Percentiles rank a stretch among this genome's conserved stretches.
These are phyloP conservation scores for Dendronephthya gigantea DNA, from an alignment of 64 coral and sea anemone species.

Conservation along the genomic window DNA sequence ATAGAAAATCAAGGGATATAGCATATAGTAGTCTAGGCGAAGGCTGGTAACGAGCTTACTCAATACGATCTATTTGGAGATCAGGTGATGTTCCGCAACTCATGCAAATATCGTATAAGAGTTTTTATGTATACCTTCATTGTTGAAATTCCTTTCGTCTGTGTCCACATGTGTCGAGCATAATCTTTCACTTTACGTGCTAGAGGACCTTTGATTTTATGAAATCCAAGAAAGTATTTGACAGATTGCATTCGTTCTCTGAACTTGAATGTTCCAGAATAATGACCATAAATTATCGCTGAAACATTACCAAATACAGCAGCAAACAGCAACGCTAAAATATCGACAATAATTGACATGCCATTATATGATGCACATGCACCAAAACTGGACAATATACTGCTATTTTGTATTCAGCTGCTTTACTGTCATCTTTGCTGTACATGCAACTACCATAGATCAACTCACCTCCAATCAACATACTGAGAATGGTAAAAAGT, in stretches of 20 bases:
- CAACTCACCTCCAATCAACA: slow-evolving; percentile 81
- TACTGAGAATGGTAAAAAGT: slow-evolving; percentile 77
- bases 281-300: slow-evolving; percentile 95
- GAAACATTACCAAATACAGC: slow-evolving; percentile 96
- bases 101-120: neutral
- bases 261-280: slow-evolving; percentile 94
- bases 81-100: neutral
- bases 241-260: slow-evolving; percentile 74
- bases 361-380: too few relatives aligned
- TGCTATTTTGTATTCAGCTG: too few relatives aligned
- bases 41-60: too few relatives aligned
- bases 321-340: slow-evolving; percentile 83
- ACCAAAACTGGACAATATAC: too few relatives aligned
- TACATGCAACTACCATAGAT: too few relatives aligned
- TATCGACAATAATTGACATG: neutral
- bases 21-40: too few relatives aligned
- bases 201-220: slow-evolving; percentile 83
- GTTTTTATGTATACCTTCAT: slow-evolving; percentile 40
- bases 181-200: slow-evolving; percentile 79
- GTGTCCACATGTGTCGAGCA: slow-evolving; percentile 90
- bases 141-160: slow-evolving; percentile 92
- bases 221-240: slow-evolving; percentile 84
- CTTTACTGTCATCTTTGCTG: too few relatives aligned
- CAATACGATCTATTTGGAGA: too few relatives aligned
- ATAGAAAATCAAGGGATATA: neutral